Conservation (phyloP, 2,888 invertebrate genomes). For the Cerceris rybyensis region DNA sequence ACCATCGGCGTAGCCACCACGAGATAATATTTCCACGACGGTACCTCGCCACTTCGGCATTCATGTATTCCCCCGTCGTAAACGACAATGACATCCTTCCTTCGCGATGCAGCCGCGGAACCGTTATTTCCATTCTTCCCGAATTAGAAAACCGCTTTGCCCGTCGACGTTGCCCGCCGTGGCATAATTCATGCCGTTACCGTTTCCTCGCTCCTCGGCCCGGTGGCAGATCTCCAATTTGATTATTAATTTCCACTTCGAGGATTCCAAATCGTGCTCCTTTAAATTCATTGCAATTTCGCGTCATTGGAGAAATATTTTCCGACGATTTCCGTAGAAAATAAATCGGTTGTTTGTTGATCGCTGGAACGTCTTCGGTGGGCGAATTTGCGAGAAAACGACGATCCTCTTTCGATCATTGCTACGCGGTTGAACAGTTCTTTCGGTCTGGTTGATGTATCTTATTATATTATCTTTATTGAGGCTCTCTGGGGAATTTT, state of each 20-base stretch:
- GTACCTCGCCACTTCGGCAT: slow-evolving; percentile 31
- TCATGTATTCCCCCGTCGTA: slow-evolving; percentile 54
- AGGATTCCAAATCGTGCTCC: neutral
- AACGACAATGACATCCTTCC: slow-evolving; percentile 59
- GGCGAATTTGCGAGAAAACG: too few species aligned
- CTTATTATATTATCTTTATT: too few species aligned
- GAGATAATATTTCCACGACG: slow-evolving; percentile 31
- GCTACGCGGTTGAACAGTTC: too few species aligned
- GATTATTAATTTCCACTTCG: slow-evolving; percentile 51
- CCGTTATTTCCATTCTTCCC: slow-evolving; percentile 54
- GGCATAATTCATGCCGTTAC: slow-evolving; percentile 38
- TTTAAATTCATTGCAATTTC: neutral
- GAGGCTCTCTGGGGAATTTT: too few species aligned
- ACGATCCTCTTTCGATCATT: too few species aligned
- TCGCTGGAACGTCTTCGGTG: too few species aligned
- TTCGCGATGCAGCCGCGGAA: neutral
- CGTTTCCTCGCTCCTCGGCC: slow-evolving; percentile 1
- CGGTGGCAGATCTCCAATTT: slow-evolving; percentile 43
- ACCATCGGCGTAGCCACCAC: slow-evolving; percentile 29
- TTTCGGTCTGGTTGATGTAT: too few species aligned
- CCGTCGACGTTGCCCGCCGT: slow-evolving; percentile 1
- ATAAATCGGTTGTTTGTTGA: neutral
- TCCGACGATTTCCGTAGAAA: slow-evolving; percentile 16
- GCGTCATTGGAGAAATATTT: slow-evolving; percentile 6
- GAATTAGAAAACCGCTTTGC: slow-evolving; percentile 45